A percentile compares a stretch with the other conserved stretches of the same genome.
Conservation (phyloP, 2,113 vertebrate species). For the Tachysurus fulvidraco region DNA sequence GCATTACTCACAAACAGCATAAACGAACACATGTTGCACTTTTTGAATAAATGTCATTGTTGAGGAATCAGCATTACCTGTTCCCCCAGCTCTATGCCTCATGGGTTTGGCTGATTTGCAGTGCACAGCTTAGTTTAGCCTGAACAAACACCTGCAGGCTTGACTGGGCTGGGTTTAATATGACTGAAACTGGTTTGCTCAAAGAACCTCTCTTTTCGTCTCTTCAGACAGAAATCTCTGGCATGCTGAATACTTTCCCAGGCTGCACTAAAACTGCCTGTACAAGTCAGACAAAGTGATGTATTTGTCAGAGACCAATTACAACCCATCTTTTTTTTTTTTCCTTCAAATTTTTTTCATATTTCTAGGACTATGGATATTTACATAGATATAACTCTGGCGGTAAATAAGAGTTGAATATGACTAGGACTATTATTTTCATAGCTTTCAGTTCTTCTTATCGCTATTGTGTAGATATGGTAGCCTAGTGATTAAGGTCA, state of each 20-base stretch:
- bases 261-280: background rate
- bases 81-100: constrained; percentile 17
- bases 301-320: background rate
- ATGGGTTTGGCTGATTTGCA: constrained; percentile 7
- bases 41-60: background rate
- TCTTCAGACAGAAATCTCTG: background rate
- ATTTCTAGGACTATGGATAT: background rate
- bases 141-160: constrained; percentile 13
- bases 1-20: background rate
- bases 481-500: no score
- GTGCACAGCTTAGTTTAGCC: constrained; percentile 8
- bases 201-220: background rate
- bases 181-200: constrained; percentile 14
- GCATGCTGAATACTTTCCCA: constrained; percentile 15
- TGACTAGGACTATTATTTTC: background rate
- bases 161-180: constrained; percentile 5
- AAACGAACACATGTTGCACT: background rate
- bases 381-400: background rate
- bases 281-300: background rate
- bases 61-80: constrained; percentile 8
- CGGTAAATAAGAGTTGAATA: background rate
- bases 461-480: no score
- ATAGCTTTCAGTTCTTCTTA: no score
- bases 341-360: background rate
- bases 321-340: background rate